Base-by-base conservation (phyloP, 2,113 vertebrate genomes). In the Oryzias celebensis region DNA sequence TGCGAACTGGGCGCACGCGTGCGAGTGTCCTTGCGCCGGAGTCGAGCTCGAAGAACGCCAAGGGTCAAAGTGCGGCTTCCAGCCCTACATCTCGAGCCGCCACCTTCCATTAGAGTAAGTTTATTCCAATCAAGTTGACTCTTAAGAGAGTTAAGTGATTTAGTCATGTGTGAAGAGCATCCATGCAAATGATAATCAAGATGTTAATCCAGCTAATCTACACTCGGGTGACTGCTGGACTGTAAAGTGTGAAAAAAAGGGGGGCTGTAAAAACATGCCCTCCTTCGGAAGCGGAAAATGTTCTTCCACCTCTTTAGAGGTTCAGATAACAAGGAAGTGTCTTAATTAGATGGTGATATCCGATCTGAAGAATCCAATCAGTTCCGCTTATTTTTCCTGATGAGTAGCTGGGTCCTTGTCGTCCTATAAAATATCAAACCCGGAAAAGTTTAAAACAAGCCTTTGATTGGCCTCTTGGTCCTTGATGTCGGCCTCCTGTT, bases 161-260 rank as follows among this genome's bases (percentile, higher is more conserved):
- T 57, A 72, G 67, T 75, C 81, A 58, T 66, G 80, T 72, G 83
- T 63, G 62, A 79, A 78, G 77, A 68, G 71, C 68, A 70, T 76
- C 68, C 68, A 68, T 64, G 71, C 75, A 55, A 67, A 73, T 42
- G 62, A 62, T 71, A 51, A 82, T 75, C 62, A 62, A 80, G 78
- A 83, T 53, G 76, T 78, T 81, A 73, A 81, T 74, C 53, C 44
- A 62, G 68, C 56, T 68, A 66, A 70, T 72, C 55, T 55, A 55
- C 69, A 70, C 62, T 71, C 50, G 54, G 47, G 47, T 31, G 51
- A 49, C 36, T 58, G 75, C 28, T 71, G 31, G 15, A 73, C 59
- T 50, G 64, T 48, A 23, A 78, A 64, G 28, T 49, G 63, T 26
- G 17, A 67, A 75, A 47, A 18, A 48, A 18, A 10, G 46, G 42